A percentile compares a stretch with the other conserved stretches of the same genome.
These are phyloP conservation scores for Babylonia areolata DNA, from an alignment of 1,140 invertebrate species.

Conservation along the genomic window DNA sequence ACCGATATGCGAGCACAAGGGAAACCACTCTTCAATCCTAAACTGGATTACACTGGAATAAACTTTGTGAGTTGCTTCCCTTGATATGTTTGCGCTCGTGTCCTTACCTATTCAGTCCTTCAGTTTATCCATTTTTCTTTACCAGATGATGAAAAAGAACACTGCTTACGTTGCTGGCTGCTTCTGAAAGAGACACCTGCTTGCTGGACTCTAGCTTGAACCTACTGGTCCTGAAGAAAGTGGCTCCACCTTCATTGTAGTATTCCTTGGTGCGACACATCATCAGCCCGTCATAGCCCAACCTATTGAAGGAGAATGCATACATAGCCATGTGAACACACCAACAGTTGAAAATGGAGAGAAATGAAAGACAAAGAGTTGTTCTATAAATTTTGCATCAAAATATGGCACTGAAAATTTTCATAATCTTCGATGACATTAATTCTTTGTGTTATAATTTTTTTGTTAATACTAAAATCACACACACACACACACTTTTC, in stretches of 20 bases:
- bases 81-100: neutral
- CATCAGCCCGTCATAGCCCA: conserved; percentile 70
- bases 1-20: too few species aligned
- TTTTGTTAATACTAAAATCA: neutral
- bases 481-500: neutral
- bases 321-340: conserved; percentile 33
- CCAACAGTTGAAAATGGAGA: too few species aligned
- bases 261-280: conserved; percentile 65
- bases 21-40: too few species aligned
- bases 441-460: neutral
- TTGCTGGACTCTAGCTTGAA: conserved; percentile 60
- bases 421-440: neutral
- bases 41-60: neutral
- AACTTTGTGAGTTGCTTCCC: neutral
- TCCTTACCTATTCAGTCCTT: neutral
- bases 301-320: too few species aligned
- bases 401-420: too few species aligned
- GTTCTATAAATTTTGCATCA: too few species aligned
- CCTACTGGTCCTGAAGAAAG: conserved; percentile 66
- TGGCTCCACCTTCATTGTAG: conserved; percentile 73
- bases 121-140: neutral
- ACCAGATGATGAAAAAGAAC: too few species aligned
- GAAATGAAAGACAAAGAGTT: too few species aligned
- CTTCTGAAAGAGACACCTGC: conserved; percentile 51
- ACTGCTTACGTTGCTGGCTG: conserved; percentile 64